Percentiles rank a stretch among this genome's conserved stretches.
These are phyloP conservation scores for Phalanger gymnotis DNA, from an alignment of 2,797 vertebrate genomes.

Conservation along the genomic window DNA sequence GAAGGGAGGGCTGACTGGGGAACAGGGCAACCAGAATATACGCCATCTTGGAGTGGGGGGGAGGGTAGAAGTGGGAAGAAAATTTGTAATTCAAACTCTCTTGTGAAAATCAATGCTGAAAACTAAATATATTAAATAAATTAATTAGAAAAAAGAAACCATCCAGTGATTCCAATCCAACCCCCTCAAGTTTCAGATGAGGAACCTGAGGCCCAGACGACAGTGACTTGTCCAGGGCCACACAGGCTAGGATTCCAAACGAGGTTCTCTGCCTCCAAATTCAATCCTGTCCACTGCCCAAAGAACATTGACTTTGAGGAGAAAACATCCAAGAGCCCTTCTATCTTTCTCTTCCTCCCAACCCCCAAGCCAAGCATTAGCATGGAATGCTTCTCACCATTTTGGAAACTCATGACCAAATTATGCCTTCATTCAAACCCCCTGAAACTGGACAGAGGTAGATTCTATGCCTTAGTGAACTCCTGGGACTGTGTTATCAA, in stretches of 20 bases:
- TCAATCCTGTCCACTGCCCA: neutral
- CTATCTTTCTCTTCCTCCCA: neutral
- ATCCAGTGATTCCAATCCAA: neutral
- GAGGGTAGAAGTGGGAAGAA: too few species aligned
- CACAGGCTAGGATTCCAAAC: neutral
- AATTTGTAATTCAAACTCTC: too few species aligned
- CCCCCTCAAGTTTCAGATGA: neutral
- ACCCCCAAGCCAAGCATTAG: neutral
- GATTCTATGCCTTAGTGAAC: conserved; percentile 78
- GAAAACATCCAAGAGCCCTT: neutral
- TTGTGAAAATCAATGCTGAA: too few species aligned
- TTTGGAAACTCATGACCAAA: conserved; percentile 55
- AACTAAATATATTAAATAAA: too few species aligned
- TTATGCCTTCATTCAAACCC: conserved; percentile 47
- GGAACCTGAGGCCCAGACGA: conserved; percentile 4
- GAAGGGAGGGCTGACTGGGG: too few species aligned
- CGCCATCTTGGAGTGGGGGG: too few species aligned
- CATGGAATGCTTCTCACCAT: conserved; percentile 69
- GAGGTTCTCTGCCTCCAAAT: conserved; percentile 23
- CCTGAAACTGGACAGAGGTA: conserved; percentile 83
- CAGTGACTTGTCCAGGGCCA: conserved; percentile 18
- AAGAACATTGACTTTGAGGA: neutral
- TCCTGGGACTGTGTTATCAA: conserved; percentile 75
- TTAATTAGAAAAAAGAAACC: too few species aligned
- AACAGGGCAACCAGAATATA: too few species aligned